Conservation (phyloP, 2,797 vertebrate genomes). For the Cebuella pygmaea region DNA sequence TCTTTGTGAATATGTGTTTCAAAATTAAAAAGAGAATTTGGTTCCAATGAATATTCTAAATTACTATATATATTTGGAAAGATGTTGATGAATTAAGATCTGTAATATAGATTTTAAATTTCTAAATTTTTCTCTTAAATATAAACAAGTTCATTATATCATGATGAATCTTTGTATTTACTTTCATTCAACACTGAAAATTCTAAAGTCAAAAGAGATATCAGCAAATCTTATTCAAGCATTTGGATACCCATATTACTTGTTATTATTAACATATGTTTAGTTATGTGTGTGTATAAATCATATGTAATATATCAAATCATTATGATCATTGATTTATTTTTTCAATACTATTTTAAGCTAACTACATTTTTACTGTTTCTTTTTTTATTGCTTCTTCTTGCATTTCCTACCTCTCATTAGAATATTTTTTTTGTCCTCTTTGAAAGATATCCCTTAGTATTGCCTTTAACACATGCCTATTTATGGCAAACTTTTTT, state of each 20-base stretch:
- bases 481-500: neutral
- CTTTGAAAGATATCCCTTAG: neutral
- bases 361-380: neutral
- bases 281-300: neutral
- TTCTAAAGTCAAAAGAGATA: neutral
- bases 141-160: neutral
- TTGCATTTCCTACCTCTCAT: neutral
- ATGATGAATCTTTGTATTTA: neutral
- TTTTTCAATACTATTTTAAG: neutral
- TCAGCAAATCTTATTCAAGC: neutral
- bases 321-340: neutral
- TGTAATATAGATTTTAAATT: neutral
- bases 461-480: neutral
- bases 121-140: neutral
- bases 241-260: neutral
- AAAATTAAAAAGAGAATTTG: constrained; percentile 9
- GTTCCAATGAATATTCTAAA: constrained; percentile 3
- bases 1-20: neutral
- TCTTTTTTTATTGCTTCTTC: neutral
- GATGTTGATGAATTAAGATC: neutral
- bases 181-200: neutral
- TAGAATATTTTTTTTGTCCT: neutral
- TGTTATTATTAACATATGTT: neutral
- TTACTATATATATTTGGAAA: constrained; percentile 15
- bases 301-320: neutral